Evolutionary conservation across 2,797 vertebrate species (phyloP), one percentile per base, ranked within the genome.

Genomic region (Perdix hodgsoniae): DNA sequence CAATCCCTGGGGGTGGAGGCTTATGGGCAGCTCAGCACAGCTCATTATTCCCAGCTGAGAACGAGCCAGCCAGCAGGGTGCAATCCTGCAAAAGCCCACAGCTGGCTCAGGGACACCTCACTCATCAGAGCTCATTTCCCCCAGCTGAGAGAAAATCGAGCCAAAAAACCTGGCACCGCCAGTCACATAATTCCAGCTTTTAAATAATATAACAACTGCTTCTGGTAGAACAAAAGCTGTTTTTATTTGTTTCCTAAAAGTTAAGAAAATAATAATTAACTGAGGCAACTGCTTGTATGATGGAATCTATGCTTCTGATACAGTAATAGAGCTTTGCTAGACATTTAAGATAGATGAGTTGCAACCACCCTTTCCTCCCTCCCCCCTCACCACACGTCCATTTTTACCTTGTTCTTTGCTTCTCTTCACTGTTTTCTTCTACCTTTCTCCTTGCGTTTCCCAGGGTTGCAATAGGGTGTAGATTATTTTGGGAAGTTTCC

Each of bases 191-290:
- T 72, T 86, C 15, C 74, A 86, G 35, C 31, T 86, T 72, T 95
- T 78, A 88, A 96, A 87, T 86, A 88, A 88, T 24, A 2, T 73
- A 95, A 91, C 75, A 65, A 91, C 47, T 86, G 71, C 17, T 92
- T 92, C 66, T 92, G 80, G 71, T 92, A 90, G 82, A 94, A 91
- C 54, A 92, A 95, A 88, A 39, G 63, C 22, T 76, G 52, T 2
- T 83, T 96, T 96, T 94, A 96, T 95, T 95, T 79, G 47, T 83
- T 96, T 91, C 87, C 88, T 96, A 92, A 88, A 95, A 94, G 87
- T 66, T 54, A 94, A 89, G 84, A 72, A 94, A 96, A 83, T 80
- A 88, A 73, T 88, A 86, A 83, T 90, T 83, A 95, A 74, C 82
- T 76, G 74, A 86, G 74, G 86, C n/a, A 10, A 87, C 83, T 56